Conservation (phyloP, 2,797 vertebrate species). For the Stomatorhinus walkeri region DNA sequence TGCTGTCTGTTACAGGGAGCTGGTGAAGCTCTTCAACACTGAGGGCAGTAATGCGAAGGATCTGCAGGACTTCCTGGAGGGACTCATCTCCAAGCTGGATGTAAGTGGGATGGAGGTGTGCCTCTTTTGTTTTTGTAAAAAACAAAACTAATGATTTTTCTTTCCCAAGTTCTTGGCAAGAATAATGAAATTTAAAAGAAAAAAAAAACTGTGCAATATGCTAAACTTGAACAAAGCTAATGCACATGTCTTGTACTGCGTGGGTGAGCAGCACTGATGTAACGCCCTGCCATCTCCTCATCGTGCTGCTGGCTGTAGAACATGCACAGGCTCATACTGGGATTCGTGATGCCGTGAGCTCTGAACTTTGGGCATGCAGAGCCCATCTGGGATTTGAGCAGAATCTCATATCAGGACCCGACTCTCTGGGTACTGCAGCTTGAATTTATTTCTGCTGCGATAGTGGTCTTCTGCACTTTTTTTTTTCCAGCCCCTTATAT, state of each 20-base stretch:
- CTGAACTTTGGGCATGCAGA: neutral
- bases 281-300: neutral
- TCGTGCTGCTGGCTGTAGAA: neutral
- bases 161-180: neutral
- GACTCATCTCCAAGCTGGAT: constrained; percentile 45
- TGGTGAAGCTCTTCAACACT: constrained; percentile 63
- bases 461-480: neutral
- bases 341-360: neutral
- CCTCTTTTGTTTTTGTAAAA: neutral
- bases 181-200: neutral
- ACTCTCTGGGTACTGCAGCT: neutral
- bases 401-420: neutral
- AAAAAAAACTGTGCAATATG: neutral
- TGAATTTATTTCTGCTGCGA: neutral
- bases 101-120: constrained; percentile 44
- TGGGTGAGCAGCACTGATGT: neutral
- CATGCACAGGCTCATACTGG: neutral
- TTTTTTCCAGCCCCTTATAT: neutral
- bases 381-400: neutral
- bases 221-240: neutral
- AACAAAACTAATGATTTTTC: neutral
- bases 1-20: constrained; percentile 55
- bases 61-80: constrained; percentile 53
- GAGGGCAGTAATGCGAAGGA: constrained; percentile 56
- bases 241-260: neutral